Conservation (phyloP, 1,140 invertebrate species). For the Andrena cerasifolii region DNA sequence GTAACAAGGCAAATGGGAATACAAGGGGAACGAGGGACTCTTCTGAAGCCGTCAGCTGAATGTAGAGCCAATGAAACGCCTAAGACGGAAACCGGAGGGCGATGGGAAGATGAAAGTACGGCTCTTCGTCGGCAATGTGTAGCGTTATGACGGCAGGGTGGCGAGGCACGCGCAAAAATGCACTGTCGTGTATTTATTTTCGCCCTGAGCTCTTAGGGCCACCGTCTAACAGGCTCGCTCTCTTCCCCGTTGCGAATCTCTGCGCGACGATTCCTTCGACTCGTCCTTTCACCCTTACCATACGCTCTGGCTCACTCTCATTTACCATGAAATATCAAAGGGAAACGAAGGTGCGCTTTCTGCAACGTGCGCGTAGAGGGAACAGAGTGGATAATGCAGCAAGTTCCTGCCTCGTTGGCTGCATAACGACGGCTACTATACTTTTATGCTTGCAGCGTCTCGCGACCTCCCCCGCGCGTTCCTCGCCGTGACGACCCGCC, state of each 20-base stretch:
- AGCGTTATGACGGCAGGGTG: background rate
- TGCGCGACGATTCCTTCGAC: background rate
- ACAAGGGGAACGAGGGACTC: slow-evolving; percentile 7
- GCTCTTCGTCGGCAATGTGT: background rate
- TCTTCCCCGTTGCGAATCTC: background rate
- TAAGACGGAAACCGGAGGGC: slow-evolving; percentile 34
- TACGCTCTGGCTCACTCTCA: background rate
- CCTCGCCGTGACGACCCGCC: slow-evolving; percentile 20
- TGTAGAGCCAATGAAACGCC: slow-evolving; percentile 48
- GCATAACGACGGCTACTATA: background rate
- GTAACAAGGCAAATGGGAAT: slow-evolving; percentile 21
- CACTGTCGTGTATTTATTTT: slow-evolving; percentile 8
- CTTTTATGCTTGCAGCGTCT: slow-evolving; percentile 28
- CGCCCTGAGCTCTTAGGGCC: slow-evolving; percentile 8
- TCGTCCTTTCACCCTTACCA: background rate
- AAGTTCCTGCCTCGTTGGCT: slow-evolving; percentile 8
- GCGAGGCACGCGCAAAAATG: slow-evolving; percentile 3
- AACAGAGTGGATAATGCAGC: slow-evolving; percentile 46
- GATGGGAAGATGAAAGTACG: slow-evolving; percentile 47
- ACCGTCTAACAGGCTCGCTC: background rate
- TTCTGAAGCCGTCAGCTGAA: slow-evolving; percentile 14
- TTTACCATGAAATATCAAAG: slow-evolving; percentile 13
- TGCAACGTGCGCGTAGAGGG: slow-evolving; percentile 20
- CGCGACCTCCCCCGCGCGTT: background rate
- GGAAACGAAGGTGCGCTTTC: slow-evolving; percentile 13